Base-by-base conservation (phyloP, 1,140 invertebrate species). In the Trichonephila clavata region DNA sequence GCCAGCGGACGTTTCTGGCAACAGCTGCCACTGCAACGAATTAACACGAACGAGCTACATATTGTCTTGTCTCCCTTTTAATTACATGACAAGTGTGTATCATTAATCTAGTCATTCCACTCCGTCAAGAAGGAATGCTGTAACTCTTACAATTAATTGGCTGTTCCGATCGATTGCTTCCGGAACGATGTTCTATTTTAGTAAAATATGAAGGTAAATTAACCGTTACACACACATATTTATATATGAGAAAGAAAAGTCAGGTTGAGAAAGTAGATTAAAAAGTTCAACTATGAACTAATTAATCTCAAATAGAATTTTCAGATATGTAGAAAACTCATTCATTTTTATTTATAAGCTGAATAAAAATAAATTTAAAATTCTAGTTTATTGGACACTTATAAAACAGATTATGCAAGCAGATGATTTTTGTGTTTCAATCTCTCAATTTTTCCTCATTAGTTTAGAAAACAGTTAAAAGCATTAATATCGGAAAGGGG, bases 1-100 rank as follows among this genome's bases (percentile, higher is more conserved):
- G 65, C n/a, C n/a, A 59, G 57, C 83, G 50, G 24, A 63, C 61
- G 86, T 18, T 27, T 87, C 86, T 63, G 59, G n/a, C 86, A 63
- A 27, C 61, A 86, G 39, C 60, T 65, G 61, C 63, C 18, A 24
- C 20, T 77, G 10, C 13, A 77, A 77, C 71, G 71, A 77, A 77
- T 77, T 77, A 77, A 13, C 18, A 77, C 65, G 27, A 77, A 39
- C 32, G 71, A 77, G 27, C 32, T 32, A 32, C 71, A 77, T 77
- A 77, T 77, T 77, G 71, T 77, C 71, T 77, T 32, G 71, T 77
- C 71, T 77, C 32, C 27, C 71, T 32, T 71, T 32, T 77, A 77
- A 77, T 77, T 32, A 39, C 71, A 77, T 77, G 71, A 77, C 27
- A 77, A 32, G 71, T 77, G 71, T 39, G 24, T 13, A 18, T 6